Percentiles rank a stretch among this genome's conserved stretches.
Conservation (phyloP, 2,113 vertebrate species). For the Elephantulus edwardii region DNA sequence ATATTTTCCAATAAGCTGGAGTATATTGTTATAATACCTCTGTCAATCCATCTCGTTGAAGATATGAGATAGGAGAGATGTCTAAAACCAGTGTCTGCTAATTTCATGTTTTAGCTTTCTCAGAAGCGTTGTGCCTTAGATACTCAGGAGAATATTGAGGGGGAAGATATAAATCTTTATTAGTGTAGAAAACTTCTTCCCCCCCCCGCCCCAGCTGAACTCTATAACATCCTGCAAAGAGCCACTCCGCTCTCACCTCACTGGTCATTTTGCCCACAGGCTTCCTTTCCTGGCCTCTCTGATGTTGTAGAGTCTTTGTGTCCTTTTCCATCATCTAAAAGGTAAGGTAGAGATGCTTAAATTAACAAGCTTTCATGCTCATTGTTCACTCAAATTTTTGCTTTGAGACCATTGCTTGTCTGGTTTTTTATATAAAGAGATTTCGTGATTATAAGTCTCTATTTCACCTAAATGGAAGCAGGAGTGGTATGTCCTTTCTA, state of each 20-base stretch:
- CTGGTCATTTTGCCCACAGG: not conserved
- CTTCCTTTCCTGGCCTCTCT: not conserved
- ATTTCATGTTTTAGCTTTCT: not conserved
- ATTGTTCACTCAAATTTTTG: not conserved
- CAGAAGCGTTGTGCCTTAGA: not conserved
- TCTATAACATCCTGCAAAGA: not conserved
- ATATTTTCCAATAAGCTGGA: no score
- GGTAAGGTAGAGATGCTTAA: not conserved
- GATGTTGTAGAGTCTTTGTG: not conserved
- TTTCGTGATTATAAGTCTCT: conserved; percentile 3
- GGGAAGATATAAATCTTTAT: not conserved
- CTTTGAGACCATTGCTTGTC: not conserved
- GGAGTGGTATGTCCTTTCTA: no score
- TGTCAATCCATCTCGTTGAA: no score
- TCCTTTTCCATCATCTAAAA: not conserved
- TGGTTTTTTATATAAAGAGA: not conserved
- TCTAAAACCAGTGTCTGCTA: not conserved
- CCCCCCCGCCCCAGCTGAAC: not conserved
- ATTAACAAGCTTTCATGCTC: not conserved
- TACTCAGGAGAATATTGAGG: not conserved
- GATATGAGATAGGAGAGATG: not conserved
- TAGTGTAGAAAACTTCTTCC: not conserved
- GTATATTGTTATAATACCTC: no score
- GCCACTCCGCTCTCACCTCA: not conserved
- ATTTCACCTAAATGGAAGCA: conserved; percentile 25